Conservation (phyloP, 2,797 vertebrate genomes). For the Mastacembelus armatus region DNA sequence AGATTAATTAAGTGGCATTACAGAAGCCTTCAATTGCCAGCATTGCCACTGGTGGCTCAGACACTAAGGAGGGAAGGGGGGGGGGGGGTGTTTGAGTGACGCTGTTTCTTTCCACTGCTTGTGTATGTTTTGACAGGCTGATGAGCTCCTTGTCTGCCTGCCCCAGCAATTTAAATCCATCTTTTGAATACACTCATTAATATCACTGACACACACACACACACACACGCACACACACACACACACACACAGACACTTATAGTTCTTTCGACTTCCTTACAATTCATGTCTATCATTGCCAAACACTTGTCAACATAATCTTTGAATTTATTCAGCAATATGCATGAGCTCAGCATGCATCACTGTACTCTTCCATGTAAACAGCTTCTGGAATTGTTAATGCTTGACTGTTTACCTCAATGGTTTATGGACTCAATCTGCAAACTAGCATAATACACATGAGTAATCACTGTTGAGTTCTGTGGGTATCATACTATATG, state of each 20-base stretch:
- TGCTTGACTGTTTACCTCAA: slow-evolving; percentile 66
- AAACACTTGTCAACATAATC: slow-evolving; percentile 76
- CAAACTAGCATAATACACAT: slow-evolving; percentile 59
- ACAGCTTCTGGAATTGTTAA: slow-evolving; percentile 73
- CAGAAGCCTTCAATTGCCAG: slow-evolving; percentile 62
- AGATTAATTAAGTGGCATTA: slow-evolving; percentile 82
- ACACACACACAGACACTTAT: slow-evolving; percentile 8
- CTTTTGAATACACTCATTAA: slow-evolving; percentile 71
- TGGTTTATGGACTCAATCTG: slow-evolving; percentile 62
- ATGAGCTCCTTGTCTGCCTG: slow-evolving; percentile 55
- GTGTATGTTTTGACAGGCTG: slow-evolving; percentile 58
- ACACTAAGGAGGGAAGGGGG: slow-evolving; percentile 54
- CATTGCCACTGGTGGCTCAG: slow-evolving; percentile 52
- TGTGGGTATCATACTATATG: slow-evolving; percentile 13
- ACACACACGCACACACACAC: not conserved
- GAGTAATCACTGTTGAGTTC: slow-evolving; percentile 59
- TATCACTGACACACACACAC: slow-evolving; percentile 43
- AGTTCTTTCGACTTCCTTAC: slow-evolving; percentile 35
- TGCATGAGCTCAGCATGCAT: slow-evolving; percentile 67
- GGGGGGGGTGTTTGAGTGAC: slow-evolving; percentile 48
- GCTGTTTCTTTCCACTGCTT: slow-evolving; percentile 47
- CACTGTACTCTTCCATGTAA: slow-evolving; percentile 66
- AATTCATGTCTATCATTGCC: slow-evolving; percentile 66
- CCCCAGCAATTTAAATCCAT: slow-evolving; percentile 65
- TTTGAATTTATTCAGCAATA: slow-evolving; percentile 71